phyloP scores from a whole-genome alignment of 2,113 vertebrate genomes.

The Daubentonia madagascariensis region DNA sequence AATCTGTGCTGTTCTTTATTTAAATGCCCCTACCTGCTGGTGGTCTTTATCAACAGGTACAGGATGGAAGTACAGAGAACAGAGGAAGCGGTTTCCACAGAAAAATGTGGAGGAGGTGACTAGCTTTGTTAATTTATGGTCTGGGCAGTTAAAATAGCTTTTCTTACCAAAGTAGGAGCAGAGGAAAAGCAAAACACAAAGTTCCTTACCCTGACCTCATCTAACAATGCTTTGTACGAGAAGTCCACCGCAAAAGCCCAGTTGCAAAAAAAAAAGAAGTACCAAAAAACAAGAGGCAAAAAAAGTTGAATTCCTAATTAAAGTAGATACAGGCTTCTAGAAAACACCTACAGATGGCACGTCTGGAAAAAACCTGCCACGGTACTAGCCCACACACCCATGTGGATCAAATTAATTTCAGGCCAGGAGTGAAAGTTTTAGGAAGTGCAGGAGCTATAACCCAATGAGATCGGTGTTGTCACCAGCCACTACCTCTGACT shows the following conservation, averaged over 20 bases:
- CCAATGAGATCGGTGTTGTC: rapidly evolving
- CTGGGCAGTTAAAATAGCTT: neutral
- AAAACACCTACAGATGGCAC: neutral
- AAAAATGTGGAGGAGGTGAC: neutral
- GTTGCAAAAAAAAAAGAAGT: neutral
- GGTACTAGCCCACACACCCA: rapidly evolving
- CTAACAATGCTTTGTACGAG: rapidly evolving
- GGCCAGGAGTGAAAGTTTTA: neutral
- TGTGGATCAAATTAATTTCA: neutral
- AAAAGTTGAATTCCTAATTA: neutral
- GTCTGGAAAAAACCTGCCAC: neutral
- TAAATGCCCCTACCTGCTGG: neutral
- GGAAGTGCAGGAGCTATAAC: neutral
- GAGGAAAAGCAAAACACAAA: neutral
- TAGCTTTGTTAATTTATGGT: neutral
- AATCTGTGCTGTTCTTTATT: rapidly evolving
- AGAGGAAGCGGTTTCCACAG: rapidly evolving
- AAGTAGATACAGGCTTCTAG: neutral
- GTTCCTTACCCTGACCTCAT: rapidly evolving
- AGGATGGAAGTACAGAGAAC: neutral
- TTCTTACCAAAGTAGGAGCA: neutral
- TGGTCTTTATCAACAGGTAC: neutral
- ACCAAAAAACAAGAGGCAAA: neutral
- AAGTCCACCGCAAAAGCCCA: neutral
- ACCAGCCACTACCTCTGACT: neutral